Evolutionary conservation across 2,888 invertebrate genomes (phyloP).

Genomic region (Hirtodrosophila duncani): DNA sequence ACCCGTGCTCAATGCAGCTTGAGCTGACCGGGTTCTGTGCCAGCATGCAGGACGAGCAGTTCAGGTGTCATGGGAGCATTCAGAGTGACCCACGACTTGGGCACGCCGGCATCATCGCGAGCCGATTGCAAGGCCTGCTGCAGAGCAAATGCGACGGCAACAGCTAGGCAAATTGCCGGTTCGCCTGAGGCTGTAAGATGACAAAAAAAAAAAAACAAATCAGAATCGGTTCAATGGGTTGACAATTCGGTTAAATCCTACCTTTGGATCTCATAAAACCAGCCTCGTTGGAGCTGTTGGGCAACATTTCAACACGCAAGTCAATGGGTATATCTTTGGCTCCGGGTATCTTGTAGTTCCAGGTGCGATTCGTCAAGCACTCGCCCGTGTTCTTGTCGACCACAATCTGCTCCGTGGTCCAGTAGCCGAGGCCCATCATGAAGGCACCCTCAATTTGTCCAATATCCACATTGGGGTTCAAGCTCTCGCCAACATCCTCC

Average conservation of each 20-base stretch:
- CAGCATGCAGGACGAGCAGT: conserved; percentile 65
- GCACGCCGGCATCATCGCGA: conserved; percentile 82
- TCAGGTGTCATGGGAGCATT: conserved; percentile 77
- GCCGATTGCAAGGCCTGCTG: conserved; percentile 85
- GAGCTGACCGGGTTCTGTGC: conserved; percentile 61
- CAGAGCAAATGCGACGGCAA: conserved; percentile 82
- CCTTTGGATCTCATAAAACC: conserved; percentile 88
- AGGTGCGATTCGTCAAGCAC: conserved; percentile 86
- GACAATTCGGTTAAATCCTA: conserved; percentile 72
- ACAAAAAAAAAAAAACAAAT: too few species aligned
- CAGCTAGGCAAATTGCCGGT: conserved; percentile 81
- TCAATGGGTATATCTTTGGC: conserved; percentile 88
- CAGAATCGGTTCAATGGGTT: too few species aligned
- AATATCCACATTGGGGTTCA: conserved; percentile 86
- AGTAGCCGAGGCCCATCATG: conserved; percentile 87
- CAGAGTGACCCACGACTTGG: conserved; percentile 70
- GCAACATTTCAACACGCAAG: conserved; percentile 84
- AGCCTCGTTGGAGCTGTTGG: conserved; percentile 82
- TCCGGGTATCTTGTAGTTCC: conserved; percentile 89
- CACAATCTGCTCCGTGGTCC: conserved; percentile 85
- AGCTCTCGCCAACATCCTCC: conserved; percentile 86
- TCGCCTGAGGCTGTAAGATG: conserved; percentile 82
- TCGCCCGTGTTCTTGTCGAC: conserved; percentile 83
- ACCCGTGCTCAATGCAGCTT: conserved; percentile 49
- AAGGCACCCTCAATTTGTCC: conserved; percentile 90